These are phyloP conservation scores for Tipula helvola DNA, from an alignment of 2,888 invertebrate species.

Conservation along the genomic window DNA sequence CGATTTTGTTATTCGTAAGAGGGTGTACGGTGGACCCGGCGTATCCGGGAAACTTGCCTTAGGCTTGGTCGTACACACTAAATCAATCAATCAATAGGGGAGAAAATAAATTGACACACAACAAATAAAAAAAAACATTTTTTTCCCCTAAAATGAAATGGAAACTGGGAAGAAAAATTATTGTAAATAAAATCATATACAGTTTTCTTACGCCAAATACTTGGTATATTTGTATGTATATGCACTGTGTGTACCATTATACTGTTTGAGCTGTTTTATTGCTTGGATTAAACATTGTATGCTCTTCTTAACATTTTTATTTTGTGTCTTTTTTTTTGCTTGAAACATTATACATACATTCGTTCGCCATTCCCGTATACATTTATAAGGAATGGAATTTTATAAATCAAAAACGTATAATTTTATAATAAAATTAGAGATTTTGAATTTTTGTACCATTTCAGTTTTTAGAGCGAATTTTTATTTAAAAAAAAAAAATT, in stretches of 20 bases:
- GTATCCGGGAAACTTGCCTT: too few relatives aligned
- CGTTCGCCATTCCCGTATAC: neutral
- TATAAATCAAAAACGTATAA: neutral
- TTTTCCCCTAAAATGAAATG: neutral
- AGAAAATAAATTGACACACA: neutral
- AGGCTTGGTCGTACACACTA: too few relatives aligned
- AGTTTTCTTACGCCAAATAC: neutral
- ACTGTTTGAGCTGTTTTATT: neutral
- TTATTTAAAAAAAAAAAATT: neutral
- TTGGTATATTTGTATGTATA: neutral
- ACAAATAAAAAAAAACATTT: neutral
- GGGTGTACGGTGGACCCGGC: too few relatives aligned
- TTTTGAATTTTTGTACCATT: neutral
- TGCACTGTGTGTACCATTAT: neutral
- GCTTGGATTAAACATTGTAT: neutral
- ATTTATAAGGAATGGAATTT: neutral
- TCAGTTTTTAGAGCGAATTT: neutral
- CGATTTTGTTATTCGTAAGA: too few relatives aligned
- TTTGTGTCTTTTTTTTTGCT: neutral
- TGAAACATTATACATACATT: neutral
- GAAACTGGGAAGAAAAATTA: neutral
- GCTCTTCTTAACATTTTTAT: neutral
- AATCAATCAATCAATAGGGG: too few relatives aligned
- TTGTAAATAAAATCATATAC: neutral
- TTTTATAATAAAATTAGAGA: neutral